These are phyloP conservation scores for Spea hammondii DNA, from an alignment of 2,797 vertebrate species.

Conservation along the genomic window DNA sequence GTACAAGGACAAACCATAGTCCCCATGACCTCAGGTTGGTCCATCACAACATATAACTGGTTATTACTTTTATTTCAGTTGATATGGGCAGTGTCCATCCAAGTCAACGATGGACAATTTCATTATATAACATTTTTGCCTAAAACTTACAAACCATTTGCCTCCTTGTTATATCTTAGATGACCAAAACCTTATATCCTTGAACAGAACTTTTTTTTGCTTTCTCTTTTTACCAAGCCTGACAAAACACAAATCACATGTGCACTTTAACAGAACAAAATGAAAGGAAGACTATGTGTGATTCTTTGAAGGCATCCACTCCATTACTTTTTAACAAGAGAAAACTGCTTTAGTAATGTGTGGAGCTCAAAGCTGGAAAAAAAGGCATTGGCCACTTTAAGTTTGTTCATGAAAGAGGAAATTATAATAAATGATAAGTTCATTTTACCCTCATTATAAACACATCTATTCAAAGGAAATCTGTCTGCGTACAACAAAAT, in stretches of 20 bases:
- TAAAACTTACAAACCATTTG: conserved; percentile 64
- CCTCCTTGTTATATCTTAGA: conserved; percentile 62
- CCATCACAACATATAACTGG: too few species aligned
- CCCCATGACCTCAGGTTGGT: too few species aligned
- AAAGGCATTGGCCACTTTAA: conserved; percentile 56
- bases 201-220: conserved; percentile 87
- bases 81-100: too few species aligned
- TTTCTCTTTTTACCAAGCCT: conserved; percentile 64
- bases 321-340: conserved; percentile 63
- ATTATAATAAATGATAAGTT: conserved; percentile 34
- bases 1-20: too few species aligned
- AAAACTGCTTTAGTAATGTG: conserved; percentile 61
- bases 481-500: background rate
- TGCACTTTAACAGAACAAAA: conserved; percentile 56
- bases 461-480: background rate
- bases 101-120: too few species aligned
- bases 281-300: conserved; percentile 68
- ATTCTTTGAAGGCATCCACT: conserved; percentile 65
- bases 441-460: conserved; percentile 70
- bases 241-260: conserved; percentile 52
- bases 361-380: conserved; percentile 58
- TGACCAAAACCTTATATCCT: conserved; percentile 92
- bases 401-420: conserved; percentile 40
- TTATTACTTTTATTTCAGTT: too few species aligned
- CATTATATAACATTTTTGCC: conserved; percentile 64